phyloP scores from a whole-genome alignment of 2,888 invertebrate species.

The Eledona agricola region DNA sequence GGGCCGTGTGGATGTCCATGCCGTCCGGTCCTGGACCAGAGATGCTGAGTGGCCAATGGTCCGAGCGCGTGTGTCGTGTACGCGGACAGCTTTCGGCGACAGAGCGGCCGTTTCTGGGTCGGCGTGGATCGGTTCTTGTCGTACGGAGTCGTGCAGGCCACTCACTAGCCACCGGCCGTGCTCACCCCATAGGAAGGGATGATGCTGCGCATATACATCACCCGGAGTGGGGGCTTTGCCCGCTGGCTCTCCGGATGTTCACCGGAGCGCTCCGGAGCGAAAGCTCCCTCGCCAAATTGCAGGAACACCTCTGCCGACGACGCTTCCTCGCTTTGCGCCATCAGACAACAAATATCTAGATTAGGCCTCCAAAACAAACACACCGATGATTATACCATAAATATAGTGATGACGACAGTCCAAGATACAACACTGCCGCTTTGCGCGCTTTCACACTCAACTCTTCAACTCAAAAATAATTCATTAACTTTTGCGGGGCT shows the following conservation, averaged over 20 bases:
- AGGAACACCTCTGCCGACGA: background rate
- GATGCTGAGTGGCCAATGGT: conserved; percentile 62
- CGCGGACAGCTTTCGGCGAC: conserved; percentile 53
- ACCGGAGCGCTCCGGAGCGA: conserved; percentile 54
- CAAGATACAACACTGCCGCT: too few species aligned
- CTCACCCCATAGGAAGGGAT: conserved; percentile 65
- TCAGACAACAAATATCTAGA: conserved; percentile 1
- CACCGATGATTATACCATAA: too few species aligned
- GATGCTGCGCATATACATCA: conserved; percentile 58
- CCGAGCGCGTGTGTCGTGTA: conserved; percentile 62
- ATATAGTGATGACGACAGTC: too few species aligned
- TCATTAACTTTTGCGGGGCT: conserved; percentile 60
- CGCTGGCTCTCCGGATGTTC: conserved; percentile 54
- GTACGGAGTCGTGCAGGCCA: conserved; percentile 58
- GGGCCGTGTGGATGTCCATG: conserved; percentile 34
- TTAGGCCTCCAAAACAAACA: background rate
- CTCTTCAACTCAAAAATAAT: too few species aligned
- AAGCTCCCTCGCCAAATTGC: conserved; percentile 14
- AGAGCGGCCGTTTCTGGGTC: conserved; percentile 44
- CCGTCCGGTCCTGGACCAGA: conserved; percentile 50
- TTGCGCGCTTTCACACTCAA: too few species aligned
- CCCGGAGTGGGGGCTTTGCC: conserved; percentile 48
- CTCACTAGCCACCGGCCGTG: conserved; percentile 67
- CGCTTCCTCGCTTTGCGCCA: background rate
- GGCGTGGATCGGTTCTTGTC: conserved; percentile 48